These are phyloP conservation scores for Temnothorax nylanderi DNA, from an alignment of 1,140 invertebrate genomes.

Conservation along the genomic window DNA sequence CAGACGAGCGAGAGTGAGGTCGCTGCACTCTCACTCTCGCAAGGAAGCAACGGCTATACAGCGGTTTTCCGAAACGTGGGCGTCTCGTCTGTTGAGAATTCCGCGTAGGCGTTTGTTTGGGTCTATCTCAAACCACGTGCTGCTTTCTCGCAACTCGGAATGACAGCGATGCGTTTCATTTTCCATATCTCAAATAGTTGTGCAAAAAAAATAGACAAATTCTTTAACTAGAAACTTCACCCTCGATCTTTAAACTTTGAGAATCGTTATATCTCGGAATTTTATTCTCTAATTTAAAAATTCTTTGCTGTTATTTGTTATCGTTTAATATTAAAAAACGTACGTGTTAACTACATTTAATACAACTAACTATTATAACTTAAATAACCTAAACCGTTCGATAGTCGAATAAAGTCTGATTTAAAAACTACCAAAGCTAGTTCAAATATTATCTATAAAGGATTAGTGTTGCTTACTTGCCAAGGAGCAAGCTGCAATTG, in stretches of 20 bases:
- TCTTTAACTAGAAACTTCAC: not conserved
- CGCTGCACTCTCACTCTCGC: conserved; percentile 24
- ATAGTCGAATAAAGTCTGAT: not conserved
- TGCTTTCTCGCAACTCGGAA: conserved; percentile 20
- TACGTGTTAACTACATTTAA: not conserved
- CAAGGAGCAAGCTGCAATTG: not conserved
- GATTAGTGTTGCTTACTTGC: conserved; percentile 25
- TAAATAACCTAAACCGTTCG: not conserved
- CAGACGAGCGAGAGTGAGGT: not conserved
- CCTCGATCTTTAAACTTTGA: not conserved
- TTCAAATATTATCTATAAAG: conserved; percentile 43
- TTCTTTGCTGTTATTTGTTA: not conserved
- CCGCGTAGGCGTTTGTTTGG: conserved; percentile 78
- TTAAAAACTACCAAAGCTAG: not conserved
- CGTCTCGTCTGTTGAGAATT: conserved; percentile 72
- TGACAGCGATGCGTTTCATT: not conserved
- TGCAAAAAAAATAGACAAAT: too few relatives aligned
- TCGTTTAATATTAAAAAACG: not conserved
- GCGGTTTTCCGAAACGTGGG: conserved; percentile 69
- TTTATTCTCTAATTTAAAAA: not conserved
- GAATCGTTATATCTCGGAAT: not conserved
- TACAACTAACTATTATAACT: not conserved
- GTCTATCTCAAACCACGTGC: conserved; percentile 70
- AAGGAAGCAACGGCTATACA: conserved; percentile 56
- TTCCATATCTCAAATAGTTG: not conserved